Conservation (phyloP, 2,113 vertebrate genomes). For the Clarias macrocephalus region DNA sequence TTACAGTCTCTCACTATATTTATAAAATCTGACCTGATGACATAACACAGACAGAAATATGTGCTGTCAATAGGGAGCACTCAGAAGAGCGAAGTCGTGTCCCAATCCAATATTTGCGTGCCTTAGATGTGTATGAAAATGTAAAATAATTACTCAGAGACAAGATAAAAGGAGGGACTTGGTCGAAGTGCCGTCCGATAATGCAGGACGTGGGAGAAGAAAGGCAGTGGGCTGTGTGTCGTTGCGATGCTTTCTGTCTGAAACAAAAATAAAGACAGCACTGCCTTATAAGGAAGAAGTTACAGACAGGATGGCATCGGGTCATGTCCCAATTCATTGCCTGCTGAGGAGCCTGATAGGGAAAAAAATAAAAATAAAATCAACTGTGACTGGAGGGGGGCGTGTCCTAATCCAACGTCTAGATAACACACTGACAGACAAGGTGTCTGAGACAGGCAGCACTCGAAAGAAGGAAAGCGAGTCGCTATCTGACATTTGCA, state of each 20-base stretch:
- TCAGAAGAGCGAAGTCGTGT: not conserved
- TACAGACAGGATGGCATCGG: not conserved
- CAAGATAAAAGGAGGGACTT: no score
- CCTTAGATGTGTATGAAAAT: not conserved
- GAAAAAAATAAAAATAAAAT: not conserved
- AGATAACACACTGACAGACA: not conserved
- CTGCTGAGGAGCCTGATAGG: not conserved
- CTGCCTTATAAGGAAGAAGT: slow-evolving; percentile 22
- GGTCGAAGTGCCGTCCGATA: no score
- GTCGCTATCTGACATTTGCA: not conserved
- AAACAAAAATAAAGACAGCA: not conserved
- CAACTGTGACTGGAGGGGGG: not conserved
- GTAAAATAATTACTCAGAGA: not conserved
- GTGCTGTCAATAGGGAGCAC: not conserved
- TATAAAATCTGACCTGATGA: not conserved
- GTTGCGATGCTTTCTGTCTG: not conserved
- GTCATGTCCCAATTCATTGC: not conserved
- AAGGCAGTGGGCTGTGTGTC: not conserved
- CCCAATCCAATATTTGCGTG: not conserved
- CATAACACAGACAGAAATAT: not conserved
- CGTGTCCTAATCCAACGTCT: not conserved
- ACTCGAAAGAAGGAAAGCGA: not conserved
- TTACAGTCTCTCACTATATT: not conserved
- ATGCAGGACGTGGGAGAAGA: not conserved
- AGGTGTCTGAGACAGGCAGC: not conserved